Evolutionary conservation across 2,888 invertebrate genomes (phyloP).

Genomic region (Cyclophora albipunctata): DNA sequence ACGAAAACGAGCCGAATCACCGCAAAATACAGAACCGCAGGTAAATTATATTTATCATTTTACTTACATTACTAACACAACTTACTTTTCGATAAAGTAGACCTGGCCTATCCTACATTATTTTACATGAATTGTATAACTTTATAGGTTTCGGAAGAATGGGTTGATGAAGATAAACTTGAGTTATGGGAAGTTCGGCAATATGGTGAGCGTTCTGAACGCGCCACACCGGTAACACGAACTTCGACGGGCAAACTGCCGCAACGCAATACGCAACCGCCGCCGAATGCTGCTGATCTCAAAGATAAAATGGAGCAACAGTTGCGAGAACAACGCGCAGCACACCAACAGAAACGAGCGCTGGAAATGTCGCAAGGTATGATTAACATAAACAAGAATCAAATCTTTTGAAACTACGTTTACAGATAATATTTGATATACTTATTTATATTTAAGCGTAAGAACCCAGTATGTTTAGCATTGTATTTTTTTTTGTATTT

Average conservation of each 20-base stretch:
- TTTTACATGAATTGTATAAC: background rate
- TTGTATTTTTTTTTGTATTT: background rate
- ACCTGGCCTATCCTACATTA: too few relatives aligned
- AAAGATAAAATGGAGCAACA: slow-evolving; percentile 95
- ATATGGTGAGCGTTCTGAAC: slow-evolving; percentile 87
- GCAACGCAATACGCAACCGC: slow-evolving; percentile 61
- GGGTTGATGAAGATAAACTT: slow-evolving; percentile 96
- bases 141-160: slow-evolving; percentile 86
- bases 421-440: background rate
- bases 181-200: slow-evolving; percentile 98
- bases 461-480: too few relatives aligned
- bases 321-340: slow-evolving; percentile 88
- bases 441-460: too few relatives aligned
- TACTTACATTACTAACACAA: too few relatives aligned
- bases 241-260: slow-evolving; percentile 84
- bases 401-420: background rate
- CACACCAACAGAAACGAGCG: slow-evolving; percentile 90
- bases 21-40: slow-evolving; percentile 95
- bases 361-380: slow-evolving; percentile 79
- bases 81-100: too few relatives aligned
- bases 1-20: slow-evolving; percentile 93
- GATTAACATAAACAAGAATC: background rate
- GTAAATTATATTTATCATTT: slow-evolving; percentile 24
- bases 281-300: slow-evolving; percentile 82
- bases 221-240: slow-evolving; percentile 85